These are phyloP conservation scores for Rotaria macrura DNA, from an alignment of 2,888 invertebrate genomes.

Conservation along the genomic window DNA sequence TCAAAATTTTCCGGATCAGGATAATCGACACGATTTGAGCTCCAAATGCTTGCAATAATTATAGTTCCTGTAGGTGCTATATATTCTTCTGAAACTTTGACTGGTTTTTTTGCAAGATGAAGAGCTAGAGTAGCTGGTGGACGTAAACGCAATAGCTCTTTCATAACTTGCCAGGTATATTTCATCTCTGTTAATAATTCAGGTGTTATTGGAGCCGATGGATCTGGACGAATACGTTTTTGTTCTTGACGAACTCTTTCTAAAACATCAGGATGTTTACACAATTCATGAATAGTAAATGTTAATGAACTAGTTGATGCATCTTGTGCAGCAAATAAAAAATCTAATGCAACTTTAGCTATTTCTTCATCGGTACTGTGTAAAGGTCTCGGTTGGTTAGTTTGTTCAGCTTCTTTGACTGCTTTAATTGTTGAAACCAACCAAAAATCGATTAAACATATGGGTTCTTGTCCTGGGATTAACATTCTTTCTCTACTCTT, in stretches of 20 bases:
- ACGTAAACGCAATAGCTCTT: not conserved
- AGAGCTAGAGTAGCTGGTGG: not conserved
- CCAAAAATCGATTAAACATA: slow-evolving; percentile 2
- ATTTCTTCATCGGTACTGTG: slow-evolving; percentile 1
- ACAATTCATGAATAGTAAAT: slow-evolving; percentile 1
- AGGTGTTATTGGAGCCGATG: not conserved
- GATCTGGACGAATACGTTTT: not conserved
- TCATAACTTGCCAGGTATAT: slow-evolving; percentile 19
- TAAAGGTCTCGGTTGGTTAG: not conserved
- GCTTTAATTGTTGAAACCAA: not conserved
- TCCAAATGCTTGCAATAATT: not conserved
- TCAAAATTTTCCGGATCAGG: not conserved
- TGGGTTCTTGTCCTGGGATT: not conserved
- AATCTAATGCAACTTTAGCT: slow-evolving; percentile 12
- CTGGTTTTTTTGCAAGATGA: not conserved
- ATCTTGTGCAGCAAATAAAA: slow-evolving; percentile 14
- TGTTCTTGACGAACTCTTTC: not conserved
- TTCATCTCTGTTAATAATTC: not conserved
- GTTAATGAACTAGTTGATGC: slow-evolving; percentile 6
- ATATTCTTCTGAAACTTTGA: not conserved
- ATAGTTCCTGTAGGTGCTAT: not conserved
- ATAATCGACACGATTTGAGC: slow-evolving; percentile 2
- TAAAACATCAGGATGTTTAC: not conserved
- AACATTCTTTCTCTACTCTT: not conserved
- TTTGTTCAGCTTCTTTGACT: not conserved